phyloP scores from a whole-genome alignment of 2,113 vertebrate species.

The Chrysochloris asiatica region DNA sequence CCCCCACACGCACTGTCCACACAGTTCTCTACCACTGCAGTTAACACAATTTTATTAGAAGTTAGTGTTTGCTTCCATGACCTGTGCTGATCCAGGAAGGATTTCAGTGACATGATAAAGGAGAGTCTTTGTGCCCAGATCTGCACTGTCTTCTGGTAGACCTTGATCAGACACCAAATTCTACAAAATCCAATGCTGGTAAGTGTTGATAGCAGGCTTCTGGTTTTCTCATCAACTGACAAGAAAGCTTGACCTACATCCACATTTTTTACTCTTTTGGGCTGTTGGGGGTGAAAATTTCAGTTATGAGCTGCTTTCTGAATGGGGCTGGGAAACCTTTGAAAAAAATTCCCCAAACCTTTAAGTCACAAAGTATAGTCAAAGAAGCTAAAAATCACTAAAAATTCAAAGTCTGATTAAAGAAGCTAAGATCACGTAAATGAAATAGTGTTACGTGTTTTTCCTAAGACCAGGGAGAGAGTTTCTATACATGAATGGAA shows the following conservation, averaged over 20 bases:
- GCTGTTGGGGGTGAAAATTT: conserved; percentile 37
- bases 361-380: not conserved
- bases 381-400: conserved; percentile 36
- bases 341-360: not conserved
- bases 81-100: not conserved
- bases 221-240: conserved; percentile 40
- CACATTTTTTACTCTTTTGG: not conserved
- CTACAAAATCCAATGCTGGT: not conserved
- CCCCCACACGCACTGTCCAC: not conserved
- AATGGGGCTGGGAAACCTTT: not conserved
- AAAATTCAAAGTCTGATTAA: not conserved
- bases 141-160: not conserved
- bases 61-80: conserved; percentile 71
- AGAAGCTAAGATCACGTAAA: conserved; percentile 20
- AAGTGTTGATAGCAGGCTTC: not conserved
- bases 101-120: conserved; percentile 6
- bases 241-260: conserved; percentile 17
- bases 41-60: conserved; percentile 74
- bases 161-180: not conserved
- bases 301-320: too few relatives aligned
- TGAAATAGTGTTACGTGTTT: conserved; percentile 33
- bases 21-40: not conserved
- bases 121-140: conserved; percentile 9
- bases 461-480: conserved; percentile 37
- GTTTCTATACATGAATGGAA: not conserved